Evolutionary conservation across 2,113 vertebrate species (phyloP).

Genomic region (Campylomormyrus numenius): DNA sequence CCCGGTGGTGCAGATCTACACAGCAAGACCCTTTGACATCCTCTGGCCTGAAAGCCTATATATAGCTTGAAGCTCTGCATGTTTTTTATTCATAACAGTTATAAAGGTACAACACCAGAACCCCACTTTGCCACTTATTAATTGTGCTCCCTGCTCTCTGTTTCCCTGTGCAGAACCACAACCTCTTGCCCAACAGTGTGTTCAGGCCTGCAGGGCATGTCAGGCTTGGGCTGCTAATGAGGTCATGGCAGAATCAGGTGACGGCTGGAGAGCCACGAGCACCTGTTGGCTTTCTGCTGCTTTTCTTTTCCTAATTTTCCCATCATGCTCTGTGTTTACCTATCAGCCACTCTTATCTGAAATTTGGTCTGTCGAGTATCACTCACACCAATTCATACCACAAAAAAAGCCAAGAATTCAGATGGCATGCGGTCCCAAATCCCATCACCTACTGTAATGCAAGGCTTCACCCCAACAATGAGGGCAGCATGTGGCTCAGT

Average conservation of each 20-base stretch:
- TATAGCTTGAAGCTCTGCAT: not conserved
- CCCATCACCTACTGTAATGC: not conserved
- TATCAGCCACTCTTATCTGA: not conserved
- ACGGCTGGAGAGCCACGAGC: not conserved
- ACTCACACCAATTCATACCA: not conserved
- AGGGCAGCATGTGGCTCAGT: not conserved
- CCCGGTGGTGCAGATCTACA: not conserved
- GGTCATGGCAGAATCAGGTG: conserved; percentile 17
- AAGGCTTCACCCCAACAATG: not conserved
- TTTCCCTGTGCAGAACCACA: not conserved
- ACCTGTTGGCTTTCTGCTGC: not conserved
- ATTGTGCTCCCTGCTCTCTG: not conserved
- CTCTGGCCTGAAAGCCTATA: not conserved
- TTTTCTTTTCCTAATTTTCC: not conserved
- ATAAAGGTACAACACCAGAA: not conserved
- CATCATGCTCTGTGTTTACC: not conserved
- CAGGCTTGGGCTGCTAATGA: conserved; percentile 20
- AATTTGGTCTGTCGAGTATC: not conserved
- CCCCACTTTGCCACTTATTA: not conserved
- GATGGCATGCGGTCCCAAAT: not conserved
- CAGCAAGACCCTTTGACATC: not conserved
- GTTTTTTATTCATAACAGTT: not conserved
- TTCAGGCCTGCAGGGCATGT: conserved; percentile 10
- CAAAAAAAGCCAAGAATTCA: not conserved
- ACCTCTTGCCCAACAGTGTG: conserved; percentile 8